A percentile compares a stretch with the other conserved stretches of the same genome.
These are phyloP conservation scores for Diadegma fenestrale DNA, from an alignment of 2,888 invertebrate genomes.

Conservation along the genomic window DNA sequence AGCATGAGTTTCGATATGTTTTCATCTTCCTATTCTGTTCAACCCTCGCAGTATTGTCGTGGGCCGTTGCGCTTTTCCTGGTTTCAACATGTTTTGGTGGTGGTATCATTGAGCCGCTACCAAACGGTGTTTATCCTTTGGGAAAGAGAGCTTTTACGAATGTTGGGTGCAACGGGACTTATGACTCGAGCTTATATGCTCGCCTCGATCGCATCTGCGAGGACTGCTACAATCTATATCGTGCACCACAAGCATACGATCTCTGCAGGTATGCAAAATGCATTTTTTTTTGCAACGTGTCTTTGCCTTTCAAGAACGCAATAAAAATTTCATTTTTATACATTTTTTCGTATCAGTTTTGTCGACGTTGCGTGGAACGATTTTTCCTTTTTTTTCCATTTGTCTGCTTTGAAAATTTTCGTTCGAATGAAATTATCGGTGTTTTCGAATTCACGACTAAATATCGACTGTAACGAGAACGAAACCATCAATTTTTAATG, in stretches of 20 bases:
- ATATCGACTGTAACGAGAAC: too few relatives aligned
- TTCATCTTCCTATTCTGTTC: background rate
- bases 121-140: background rate
- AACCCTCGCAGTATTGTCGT: background rate
- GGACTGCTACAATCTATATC: slow-evolving; percentile 1
- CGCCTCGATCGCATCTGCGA: slow-evolving; percentile 18
- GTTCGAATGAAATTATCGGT: too few relatives aligned
- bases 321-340: background rate
- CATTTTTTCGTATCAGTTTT: background rate
- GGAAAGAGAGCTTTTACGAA: background rate
- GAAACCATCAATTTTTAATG: too few relatives aligned
- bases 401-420: too few relatives aligned
- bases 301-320: background rate
- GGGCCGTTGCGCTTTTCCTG: background rate
- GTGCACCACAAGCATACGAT: background rate
- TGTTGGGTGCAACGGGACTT: background rate
- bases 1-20: background rate
- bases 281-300: background rate
- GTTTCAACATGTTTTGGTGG: background rate
- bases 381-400: background rate
- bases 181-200: background rate
- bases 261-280: slow-evolving; percentile 11
- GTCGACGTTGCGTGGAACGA: too few relatives aligned
- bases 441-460: too few relatives aligned
- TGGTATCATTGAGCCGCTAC: background rate